Evolutionary conservation across 2,797 vertebrate genomes (phyloP), one percentile per base, ranked within the genome.

Genomic region (Lepus oiostolus): DNA sequence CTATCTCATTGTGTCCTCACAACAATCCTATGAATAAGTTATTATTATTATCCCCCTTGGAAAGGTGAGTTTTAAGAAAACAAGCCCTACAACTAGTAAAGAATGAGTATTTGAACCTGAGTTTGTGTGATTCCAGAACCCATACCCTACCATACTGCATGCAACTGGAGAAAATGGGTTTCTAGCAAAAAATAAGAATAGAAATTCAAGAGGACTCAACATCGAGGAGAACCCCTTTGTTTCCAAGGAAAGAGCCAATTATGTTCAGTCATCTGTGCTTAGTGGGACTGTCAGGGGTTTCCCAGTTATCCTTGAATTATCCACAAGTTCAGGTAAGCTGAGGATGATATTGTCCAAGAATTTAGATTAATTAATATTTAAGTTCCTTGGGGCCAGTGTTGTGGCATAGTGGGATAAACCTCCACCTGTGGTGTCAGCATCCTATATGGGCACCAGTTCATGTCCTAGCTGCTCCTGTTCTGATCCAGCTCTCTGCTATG

Each of bases 101-200:
- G 4, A 54, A 82, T 7, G 13, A 28, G 28, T 8, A 10, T 70
- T 52, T 32, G 42, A 65, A 75, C 28, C 38, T 24, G n/a, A 50
- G 32, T n/a, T 11, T 80, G 35, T 52, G 24, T 8, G 21, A 60
- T 19, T 30, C 28, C 67, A 76, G 67, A 79, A 1, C 22, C 54
- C 35, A 50, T 0, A 19, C 14, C 28, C 54, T 58, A 42, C 14
- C 16, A 8, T 8, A 30, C 11, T 19, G 5, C 5, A 1, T 10
- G 28, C 35, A 2, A 9, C 26, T 12, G 28, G 68, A 86, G 50
- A 62, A 82, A 87, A 72, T 7, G 16, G 16, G 28, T 35, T n/a
- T 87, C 17, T 60, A 54, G 72, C 2, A 21, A 81, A 9, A 71
- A 19, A 7, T 12, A 28, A 70, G 14, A 90, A 22, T 30, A 58